Evolutionary conservation across 2,113 vertebrate genomes (phyloP), one percentile per base, ranked within the genome.

Genomic region (Pelodiscus sinensis): DNA sequence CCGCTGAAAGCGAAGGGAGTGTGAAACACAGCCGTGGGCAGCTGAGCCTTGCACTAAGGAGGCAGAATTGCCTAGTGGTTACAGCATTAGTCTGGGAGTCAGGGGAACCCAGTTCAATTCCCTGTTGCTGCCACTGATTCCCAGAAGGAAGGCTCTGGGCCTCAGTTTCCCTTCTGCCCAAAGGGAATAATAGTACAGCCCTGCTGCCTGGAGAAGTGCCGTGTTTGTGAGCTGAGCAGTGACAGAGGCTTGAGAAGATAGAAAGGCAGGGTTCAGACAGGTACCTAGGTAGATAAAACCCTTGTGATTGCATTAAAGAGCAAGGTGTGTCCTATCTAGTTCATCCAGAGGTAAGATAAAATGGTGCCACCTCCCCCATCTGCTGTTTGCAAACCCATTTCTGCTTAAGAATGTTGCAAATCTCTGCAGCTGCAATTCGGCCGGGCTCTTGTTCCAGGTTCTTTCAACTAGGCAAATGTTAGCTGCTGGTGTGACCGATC

Each of bases 321-420:
- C 38, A 50, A 50, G 11, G 15, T 24, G 6, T 8, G 35, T 14
- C 73, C 38, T 44, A 22, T 25, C 12, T 21, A 13, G 73, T 25
- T 77, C 38, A 14, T 6, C 12, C 38, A 77, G 73, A 50, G 38
- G 35, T 22, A 25, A 38, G 11, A 24, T 44, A 15, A 22, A 50
- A 50, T 3, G 38, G 38, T 50, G 73, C 38, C 38, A 44, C 21
- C 71, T 75, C 35, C 35, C 58, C 10, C 35, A 75, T 22, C 38
- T 24, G 35, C 71, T 75, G 11, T 44, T 44, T 44, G 71, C 35
- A 75, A 44, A 75, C 71, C 71, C 71, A 25, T 44, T 44, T 6
- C 3, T 0, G 15, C 14, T 7, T n/a, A n/a, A n/a, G 31, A 15
- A 71, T 1, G 2, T 9, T 19, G 8, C n/a, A 31, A 9, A n/a